These are phyloP conservation scores for Dicycla oo DNA, from an alignment of 2,888 invertebrate species.

Conservation along the genomic window DNA sequence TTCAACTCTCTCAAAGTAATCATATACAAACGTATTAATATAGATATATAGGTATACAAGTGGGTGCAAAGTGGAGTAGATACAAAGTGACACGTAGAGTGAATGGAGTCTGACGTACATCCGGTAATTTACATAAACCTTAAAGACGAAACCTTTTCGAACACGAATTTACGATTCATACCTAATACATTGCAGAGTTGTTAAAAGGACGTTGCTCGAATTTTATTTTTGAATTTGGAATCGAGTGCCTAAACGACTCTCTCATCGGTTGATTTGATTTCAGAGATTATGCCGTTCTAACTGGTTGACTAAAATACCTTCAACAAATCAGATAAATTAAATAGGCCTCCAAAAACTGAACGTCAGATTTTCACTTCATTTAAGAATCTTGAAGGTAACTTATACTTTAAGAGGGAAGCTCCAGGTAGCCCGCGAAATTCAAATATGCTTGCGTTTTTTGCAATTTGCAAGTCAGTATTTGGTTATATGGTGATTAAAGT, in stretches of 20 bases:
- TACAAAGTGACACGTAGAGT: neutral
- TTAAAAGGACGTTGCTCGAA: neutral
- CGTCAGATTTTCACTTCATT: neutral
- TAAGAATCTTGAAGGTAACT: neutral
- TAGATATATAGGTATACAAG: neutral
- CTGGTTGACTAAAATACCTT: neutral
- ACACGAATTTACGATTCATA: constrained; percentile 17
- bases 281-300: neutral
- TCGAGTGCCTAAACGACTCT: neutral
- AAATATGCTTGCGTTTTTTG: too few species aligned
- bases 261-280: neutral
- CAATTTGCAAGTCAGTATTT: too few species aligned
- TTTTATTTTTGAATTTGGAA: neutral
- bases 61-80: neutral
- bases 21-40: neutral
- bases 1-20: neutral
- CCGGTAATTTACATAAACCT: constrained; percentile 25
- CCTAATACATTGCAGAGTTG: constrained; percentile 15
- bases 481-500: too few species aligned
- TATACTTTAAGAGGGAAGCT: too few species aligned
- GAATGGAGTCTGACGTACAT: neutral
- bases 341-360: neutral
- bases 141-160: constrained; percentile 7
- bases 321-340: neutral
- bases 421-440: too few species aligned